These are phyloP conservation scores for Onychomys leucogaster DNA, from an alignment of 2,797 vertebrate genomes.

Conservation along the genomic window DNA sequence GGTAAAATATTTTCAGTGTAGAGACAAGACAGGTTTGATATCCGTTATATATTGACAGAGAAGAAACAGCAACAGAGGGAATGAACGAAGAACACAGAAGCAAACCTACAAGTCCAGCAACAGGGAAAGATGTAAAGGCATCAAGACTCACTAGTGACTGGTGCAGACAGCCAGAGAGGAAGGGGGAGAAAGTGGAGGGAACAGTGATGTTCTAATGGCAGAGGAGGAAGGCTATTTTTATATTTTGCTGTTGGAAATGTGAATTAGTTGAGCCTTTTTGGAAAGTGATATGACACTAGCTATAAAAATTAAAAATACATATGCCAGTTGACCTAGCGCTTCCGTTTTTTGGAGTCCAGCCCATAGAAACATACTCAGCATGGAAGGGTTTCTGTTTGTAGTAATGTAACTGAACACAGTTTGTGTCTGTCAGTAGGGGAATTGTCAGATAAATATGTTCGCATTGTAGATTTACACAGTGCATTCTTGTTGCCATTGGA, in stretches of 20 bases:
- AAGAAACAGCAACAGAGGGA: background rate
- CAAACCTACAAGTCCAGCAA: background rate
- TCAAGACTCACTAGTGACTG: background rate
- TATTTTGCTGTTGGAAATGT: constrained; percentile 38
- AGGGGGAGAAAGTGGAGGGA: background rate
- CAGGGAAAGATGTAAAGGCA: background rate
- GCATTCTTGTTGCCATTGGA: background rate
- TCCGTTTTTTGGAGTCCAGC: background rate
- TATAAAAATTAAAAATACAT: constrained; percentile 48
- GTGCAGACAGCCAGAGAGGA: background rate
- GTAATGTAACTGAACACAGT: background rate
- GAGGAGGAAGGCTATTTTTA: constrained; percentile 46
- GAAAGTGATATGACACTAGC: background rate
- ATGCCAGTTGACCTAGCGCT: background rate
- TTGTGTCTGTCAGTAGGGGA: background rate
- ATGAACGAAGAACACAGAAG: background rate
- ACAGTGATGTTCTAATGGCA: background rate
- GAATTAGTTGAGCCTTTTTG: background rate
- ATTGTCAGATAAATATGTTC: background rate
- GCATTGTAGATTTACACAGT: background rate
- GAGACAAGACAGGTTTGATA: background rate
- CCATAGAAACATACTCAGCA: background rate
- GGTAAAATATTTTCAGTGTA: background rate
- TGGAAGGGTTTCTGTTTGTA: constrained; percentile 29
- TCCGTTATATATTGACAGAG: constrained; percentile 12